Base-by-base conservation (phyloP, 2,797 vertebrate species). In the Danio choprae region DNA sequence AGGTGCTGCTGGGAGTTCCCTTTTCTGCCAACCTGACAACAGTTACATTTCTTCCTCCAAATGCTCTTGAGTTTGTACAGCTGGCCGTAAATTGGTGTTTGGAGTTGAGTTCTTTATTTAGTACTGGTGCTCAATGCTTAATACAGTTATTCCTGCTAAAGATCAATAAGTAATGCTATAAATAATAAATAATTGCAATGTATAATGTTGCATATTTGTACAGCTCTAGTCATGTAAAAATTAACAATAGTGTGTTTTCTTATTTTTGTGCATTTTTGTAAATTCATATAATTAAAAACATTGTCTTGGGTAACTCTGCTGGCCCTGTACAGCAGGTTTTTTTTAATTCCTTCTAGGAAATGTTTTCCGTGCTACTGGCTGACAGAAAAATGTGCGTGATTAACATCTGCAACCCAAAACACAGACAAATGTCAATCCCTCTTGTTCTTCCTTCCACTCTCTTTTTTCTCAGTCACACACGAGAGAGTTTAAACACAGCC, bases 401-500 rank as follows among this genome's bases (percentile, higher is more conserved):
- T 20, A 41, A 43, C 29, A 40, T 63, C 36, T 76, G 48, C 36
- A 50, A 51, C 46, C 4, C 3, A 74, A 60, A 74, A 62, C 58
- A 11, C 58, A 48, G 43, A 65, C 44, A 51, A 44, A 44, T 56
- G 51, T 8, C 12, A 4, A 40, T 64, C 63, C 6, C 63, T 55
- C 62, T 20, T 55, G 40, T 60, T 38, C n/a, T 36, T 60, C 58
- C 74, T 59, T 59, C 44, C 51, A 22, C 65, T 80, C 12, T 60
- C 12, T 53, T 46, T 51, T 59, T 60, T 63, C 56, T 51, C 56
- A 38, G 77, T 72, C 20, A 53, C 65, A 38, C 60, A 64, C 12
- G 55, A 38, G 41, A n/a, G 40, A 60, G 56, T 65, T 16, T 51
- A 73, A 79, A 64, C 50, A 64, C 78, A 65, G 40, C 60, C 78